Evolutionary conservation across 1,140 invertebrate species (phyloP), one percentile per base, ranked within the genome.

Genomic region (Laodelphax striatellus): DNA sequence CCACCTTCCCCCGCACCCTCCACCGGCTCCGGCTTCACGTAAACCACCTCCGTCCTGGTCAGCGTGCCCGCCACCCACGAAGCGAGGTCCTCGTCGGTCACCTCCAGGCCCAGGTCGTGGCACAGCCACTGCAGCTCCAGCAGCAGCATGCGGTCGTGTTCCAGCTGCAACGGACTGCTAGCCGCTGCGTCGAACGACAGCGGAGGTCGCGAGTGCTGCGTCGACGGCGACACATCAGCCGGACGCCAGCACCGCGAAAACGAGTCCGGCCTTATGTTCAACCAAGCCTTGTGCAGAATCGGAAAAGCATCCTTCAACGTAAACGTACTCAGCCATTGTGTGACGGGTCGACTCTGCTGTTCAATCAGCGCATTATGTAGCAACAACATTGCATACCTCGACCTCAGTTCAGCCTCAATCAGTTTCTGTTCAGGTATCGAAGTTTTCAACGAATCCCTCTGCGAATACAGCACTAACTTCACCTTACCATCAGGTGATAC

Each of bases 261-360:
- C 0, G 75, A 76, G 16, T 75, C 74, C 0, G 76, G 72, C 0
- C 76, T 66, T 9, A 79, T 68, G 31, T 66, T 70, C 9, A 79
- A 62, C 77, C 78, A 79, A 0, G 77, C 73, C 21, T 72, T 66
- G 63, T 80, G 77, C 0, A 80, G 64, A 28, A 77, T 70, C 5
- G 73, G 73, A 44, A 80, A 79, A 0, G 76, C 76, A 44, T 78
- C 76, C 56, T 77, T 78, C 28, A 80, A 61, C 0, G 73, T 75
- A 60, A 77, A 78, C 16, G 63, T 66, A 10, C 59, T 67, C 10
- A 79, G 57, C 41, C 70, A 74, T 10, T 63, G 61, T 5, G 68
- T 63, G 3, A 77, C 58, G 0, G 63, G 61, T 21, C 65, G 55
- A 38, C 62, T 24, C 22, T 52, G 58, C 19, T 66, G 65, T 54